Evolutionary conservation across 2,888 invertebrate species (phyloP).

Genomic region (Calameuta pallipes): DNA sequence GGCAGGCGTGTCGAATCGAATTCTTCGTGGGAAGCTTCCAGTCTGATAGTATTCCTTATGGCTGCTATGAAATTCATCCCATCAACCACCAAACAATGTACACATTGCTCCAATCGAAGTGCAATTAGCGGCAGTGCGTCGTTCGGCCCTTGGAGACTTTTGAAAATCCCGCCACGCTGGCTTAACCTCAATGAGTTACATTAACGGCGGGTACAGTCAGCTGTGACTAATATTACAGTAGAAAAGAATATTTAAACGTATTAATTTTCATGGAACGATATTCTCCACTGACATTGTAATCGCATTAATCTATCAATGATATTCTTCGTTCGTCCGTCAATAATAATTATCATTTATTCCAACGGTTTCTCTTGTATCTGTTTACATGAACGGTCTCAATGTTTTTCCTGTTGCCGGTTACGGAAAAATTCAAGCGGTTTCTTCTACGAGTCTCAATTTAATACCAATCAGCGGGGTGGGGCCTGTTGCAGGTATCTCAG

Average conservation of each 20-base stretch:
- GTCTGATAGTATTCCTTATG: background rate
- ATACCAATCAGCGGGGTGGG: background rate
- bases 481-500: background rate
- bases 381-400: background rate
- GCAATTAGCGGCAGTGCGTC: constrained; percentile 20
- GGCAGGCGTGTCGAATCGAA: constrained; percentile 50
- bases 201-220: background rate
- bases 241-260: background rate
- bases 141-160: background rate
- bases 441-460: background rate
- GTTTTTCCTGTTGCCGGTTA: background rate
- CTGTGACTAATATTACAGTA: background rate
- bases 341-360: background rate
- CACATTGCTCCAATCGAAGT: constrained; percentile 9
- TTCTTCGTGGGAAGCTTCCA: constrained; percentile 51
- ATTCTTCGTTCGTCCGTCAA: background rate
- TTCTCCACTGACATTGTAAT: background rate
- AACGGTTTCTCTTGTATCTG: background rate
- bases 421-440: background rate
- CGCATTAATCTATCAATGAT: background rate
- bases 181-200: background rate
- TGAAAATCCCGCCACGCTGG: background rate
- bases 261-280: background rate
- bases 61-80: constrained; percentile 15
- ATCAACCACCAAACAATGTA: constrained; percentile 26